Percentiles rank a stretch among this genome's conserved stretches.
phyloP scores from a whole-genome alignment of 1,140 invertebrate species.

The Pantala flavescens region DNA sequence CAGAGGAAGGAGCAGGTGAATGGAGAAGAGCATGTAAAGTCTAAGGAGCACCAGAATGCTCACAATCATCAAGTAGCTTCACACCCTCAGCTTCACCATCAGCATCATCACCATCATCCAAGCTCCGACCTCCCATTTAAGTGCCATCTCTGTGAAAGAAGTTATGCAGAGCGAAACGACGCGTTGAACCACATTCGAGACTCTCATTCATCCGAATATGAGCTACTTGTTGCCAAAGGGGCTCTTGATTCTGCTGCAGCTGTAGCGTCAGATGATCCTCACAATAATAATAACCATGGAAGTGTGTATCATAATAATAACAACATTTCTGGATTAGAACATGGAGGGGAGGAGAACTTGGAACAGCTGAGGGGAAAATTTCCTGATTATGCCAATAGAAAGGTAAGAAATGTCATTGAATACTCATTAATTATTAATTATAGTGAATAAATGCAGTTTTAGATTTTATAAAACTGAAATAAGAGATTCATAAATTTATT shows the following conservation, averaged over 20 bases:
- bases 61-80: constrained; percentile 23
- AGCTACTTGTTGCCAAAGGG: constrained; percentile 64
- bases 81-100: constrained; percentile 25
- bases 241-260: constrained; percentile 52
- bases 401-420: constrained; percentile 41
- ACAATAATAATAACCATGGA: constrained; percentile 37
- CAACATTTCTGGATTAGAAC: constrained; percentile 34
- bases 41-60: not conserved
- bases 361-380: constrained; percentile 53
- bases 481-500: too few relatives aligned
- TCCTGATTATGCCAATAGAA: constrained; percentile 77
- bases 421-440: not conserved
- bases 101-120: constrained; percentile 22
- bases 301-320: constrained; percentile 24
- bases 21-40: not conserved
- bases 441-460: not conserved
- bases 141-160: constrained; percentile 83
- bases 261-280: constrained; percentile 26
- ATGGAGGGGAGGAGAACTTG: constrained; percentile 39
- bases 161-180: constrained; percentile 64
- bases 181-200: constrained; percentile 71
- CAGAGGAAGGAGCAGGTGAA: not conserved
- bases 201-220: constrained; percentile 58
- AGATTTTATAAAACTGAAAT: too few relatives aligned
- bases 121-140: constrained; percentile 70